A percentile compares a stretch with the other conserved stretches of the same genome.
Conservation (phyloP, 2,888 invertebrate genomes). For the Leptopterna dolabrata region DNA sequence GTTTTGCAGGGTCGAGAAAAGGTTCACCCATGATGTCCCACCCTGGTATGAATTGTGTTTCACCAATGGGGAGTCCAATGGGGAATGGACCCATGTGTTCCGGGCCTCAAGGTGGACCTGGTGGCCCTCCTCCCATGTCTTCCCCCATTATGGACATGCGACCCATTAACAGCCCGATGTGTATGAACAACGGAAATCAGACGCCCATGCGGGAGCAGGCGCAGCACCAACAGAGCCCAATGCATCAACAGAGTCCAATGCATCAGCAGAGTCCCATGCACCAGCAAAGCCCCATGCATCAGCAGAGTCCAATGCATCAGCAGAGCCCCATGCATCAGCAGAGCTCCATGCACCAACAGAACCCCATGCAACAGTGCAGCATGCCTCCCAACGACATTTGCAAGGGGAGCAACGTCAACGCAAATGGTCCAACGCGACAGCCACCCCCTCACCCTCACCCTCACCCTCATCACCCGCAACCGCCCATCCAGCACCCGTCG, state of each 20-base stretch:
- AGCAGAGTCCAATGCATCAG: constrained; percentile 23
- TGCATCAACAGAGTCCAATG: background rate
- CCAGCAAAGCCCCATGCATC: constrained; percentile 1
- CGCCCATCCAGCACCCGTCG: constrained; percentile 61
- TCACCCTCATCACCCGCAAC: constrained; percentile 46
- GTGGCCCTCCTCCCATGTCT: constrained; percentile 60
- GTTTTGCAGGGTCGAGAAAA: constrained; percentile 66
- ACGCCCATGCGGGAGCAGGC: constrained; percentile 69
- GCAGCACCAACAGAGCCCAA: background rate
- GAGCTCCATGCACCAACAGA: background rate
- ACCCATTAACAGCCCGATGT: constrained; percentile 69
- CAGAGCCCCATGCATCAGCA: background rate
- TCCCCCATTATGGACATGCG: constrained; percentile 71
- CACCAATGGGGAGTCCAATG: constrained; percentile 80
- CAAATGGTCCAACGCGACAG: constrained; percentile 66
- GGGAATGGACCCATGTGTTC: constrained; percentile 68
- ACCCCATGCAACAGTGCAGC: constrained; percentile 13
- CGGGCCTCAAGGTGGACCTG: constrained; percentile 25
- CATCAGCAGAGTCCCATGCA: background rate
- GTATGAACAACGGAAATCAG: constrained; percentile 70
- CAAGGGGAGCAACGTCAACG: constrained; percentile 57
- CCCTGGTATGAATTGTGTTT: constrained; percentile 67
- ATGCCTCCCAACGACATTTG: constrained; percentile 47
- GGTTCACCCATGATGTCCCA: constrained; percentile 72
- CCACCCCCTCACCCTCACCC: constrained; percentile 58